Base-by-base conservation (phyloP, 2,888 invertebrate genomes). In the Tyria jacobaeae region DNA sequence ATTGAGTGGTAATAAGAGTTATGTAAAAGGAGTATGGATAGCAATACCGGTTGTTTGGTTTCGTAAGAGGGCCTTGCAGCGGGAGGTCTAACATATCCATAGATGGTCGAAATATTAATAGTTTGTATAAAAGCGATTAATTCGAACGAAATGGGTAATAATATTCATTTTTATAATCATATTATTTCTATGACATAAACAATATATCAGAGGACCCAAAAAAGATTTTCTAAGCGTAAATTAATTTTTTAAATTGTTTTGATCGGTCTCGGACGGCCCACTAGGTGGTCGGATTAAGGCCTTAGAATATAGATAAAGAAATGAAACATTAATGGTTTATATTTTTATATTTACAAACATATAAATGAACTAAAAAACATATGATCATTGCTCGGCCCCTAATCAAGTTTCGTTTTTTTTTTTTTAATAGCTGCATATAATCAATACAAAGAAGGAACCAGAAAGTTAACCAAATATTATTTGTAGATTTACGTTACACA, bases 71-170 rank as follows among this genome's bases (percentile, higher is more conserved):
- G 73, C 74, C 76, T 71, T 88, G 74, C 85, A 86, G 85, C 89
- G 83, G 89, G 89, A 85, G 89, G 89, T 89, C 89, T 67, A 67
- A 69, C 66, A 76, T 80, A 81, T 80, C 81, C 83, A 76, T 79
- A 80, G 79, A 77, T 73, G 80, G 82, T 79, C 80, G 81, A 86
- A 85, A 86, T 88, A 88, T 88, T 89, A 88, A 88, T 87, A 86
- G 85, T 83, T 79, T 79, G 77, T 82, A 81, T 78, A 75, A 71
- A 74, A 68, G 78, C 83, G 75, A 88, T 88, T 86, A 87, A 88
- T 87, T 85, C 81, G 70, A 71, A 77, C 70, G 78, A 76, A 79
- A 78, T 78, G 64, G 77, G 79, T 80, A 83, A 82, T 84, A 83
- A 82, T 82, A 81, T 81, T 78, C 65, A 81, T 82, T 81, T 80